phyloP scores from a whole-genome alignment of 2,797 vertebrate species.

The Squalus acanthias region DNA sequence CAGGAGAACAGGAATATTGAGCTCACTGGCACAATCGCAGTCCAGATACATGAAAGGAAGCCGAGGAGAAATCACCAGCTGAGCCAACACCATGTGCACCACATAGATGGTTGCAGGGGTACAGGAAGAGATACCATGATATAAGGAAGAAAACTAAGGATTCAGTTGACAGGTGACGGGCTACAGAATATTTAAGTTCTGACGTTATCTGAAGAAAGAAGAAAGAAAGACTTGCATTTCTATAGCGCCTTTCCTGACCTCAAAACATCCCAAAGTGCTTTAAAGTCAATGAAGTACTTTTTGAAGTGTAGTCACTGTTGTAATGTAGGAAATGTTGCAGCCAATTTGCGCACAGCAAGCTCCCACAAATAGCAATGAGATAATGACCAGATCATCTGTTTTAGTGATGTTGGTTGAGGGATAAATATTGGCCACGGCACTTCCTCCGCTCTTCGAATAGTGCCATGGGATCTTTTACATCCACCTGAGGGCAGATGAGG shows the following conservation, averaged over 20 bases:
- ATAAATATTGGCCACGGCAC: too few relatives aligned
- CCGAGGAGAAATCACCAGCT: not conserved
- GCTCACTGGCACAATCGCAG: not conserved
- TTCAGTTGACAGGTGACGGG: not conserved
- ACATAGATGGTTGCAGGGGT: not conserved
- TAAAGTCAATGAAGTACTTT: not conserved
- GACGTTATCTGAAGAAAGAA: not conserved
- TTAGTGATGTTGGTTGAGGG: too few relatives aligned
- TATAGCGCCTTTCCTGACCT: not conserved
- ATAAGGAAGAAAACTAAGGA: not conserved
- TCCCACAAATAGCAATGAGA: not conserved
- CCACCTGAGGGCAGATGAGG: too few relatives aligned
- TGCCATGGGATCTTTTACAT: too few relatives aligned
- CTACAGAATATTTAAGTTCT: not conserved
- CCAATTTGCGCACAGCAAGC: not conserved
- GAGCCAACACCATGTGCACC: not conserved
- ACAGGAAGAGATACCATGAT: not conserved
- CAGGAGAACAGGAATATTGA: not conserved
- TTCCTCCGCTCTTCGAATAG: too few relatives aligned
- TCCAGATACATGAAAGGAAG: not conserved
- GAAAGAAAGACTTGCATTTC: not conserved
- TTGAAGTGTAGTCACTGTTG: not conserved
- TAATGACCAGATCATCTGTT: too few relatives aligned
- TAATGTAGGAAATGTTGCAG: not conserved
- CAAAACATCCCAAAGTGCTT: not conserved